phyloP scores from a whole-genome alignment of 2,113 vertebrate genomes.

The Solenodon paradoxus region DNA sequence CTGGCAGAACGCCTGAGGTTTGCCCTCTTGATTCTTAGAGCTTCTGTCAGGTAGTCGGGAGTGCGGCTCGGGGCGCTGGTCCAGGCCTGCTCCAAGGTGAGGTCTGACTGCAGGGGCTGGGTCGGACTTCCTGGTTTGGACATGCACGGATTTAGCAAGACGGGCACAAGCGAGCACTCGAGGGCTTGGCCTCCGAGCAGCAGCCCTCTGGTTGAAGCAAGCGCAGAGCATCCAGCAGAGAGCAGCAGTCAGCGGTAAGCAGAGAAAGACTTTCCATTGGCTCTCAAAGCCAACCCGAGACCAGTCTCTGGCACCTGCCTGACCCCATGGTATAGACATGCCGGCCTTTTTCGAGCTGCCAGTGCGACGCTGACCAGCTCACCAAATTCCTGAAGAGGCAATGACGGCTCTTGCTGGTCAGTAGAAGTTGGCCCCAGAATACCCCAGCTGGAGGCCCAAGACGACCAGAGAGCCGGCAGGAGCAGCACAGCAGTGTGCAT shows the following conservation, averaged over 20 bases:
- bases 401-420: neutral
- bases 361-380: no score
- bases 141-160: neutral
- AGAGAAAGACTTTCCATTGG: neutral
- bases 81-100: slow-evolving; percentile 61
- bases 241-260: accelerated
- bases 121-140: slow-evolving; percentile 75
- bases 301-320: neutral
- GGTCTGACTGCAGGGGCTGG: slow-evolving; percentile 77
- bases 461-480: accelerated
- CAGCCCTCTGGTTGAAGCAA: neutral
- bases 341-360: neutral
- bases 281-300: neutral
- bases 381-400: neutral
- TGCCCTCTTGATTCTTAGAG: slow-evolving; percentile 85
- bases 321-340: neutral
- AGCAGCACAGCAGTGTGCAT: no score
- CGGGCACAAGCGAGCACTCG: neutral
- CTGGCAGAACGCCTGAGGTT: slow-evolving; percentile 83
- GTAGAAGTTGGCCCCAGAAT: neutral
- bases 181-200: neutral
- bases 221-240: neutral
- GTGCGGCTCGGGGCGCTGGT: slow-evolving; percentile 64
- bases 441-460: neutral
- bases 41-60: slow-evolving; percentile 87